Evolutionary conservation across 2,888 invertebrate genomes (phyloP).

Genomic region (Tromatobia lineatoria): DNA sequence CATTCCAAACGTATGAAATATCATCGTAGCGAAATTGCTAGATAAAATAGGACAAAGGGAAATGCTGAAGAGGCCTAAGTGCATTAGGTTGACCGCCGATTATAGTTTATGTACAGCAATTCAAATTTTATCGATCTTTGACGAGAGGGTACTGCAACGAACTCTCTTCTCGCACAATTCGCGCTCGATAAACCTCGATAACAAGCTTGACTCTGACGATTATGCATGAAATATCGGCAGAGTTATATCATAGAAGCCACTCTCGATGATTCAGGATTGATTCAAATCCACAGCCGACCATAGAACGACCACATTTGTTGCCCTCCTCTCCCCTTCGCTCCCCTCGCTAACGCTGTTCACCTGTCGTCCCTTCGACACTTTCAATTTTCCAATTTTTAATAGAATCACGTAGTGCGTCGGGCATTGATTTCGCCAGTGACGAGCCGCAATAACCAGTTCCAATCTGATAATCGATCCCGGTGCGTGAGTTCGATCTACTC

Average conservation of each 20-base stretch:
- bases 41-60: neutral
- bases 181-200: conserved; percentile 49
- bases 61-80: conserved; percentile 16
- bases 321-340: neutral
- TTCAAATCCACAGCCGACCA: conserved; percentile 15
- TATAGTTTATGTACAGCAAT: conserved; percentile 35
- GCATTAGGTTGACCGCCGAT: conserved; percentile 37
- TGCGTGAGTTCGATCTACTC: conserved; percentile 28
- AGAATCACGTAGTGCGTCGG: conserved; percentile 5
- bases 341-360: neutral
- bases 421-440: conserved; percentile 27
- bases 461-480: conserved; percentile 38
- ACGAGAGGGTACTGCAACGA: conserved; percentile 10
- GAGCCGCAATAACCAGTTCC: conserved; percentile 14
- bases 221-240: conserved; percentile 36
- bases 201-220: conserved; percentile 17
- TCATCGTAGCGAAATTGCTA: conserved; percentile 16
- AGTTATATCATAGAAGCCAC: conserved; percentile 11
- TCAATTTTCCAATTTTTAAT: conserved; percentile 33
- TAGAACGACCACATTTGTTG: neutral
- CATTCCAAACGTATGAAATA: neutral
- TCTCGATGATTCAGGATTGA: conserved; percentile 23
- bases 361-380: neutral
- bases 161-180: neutral
- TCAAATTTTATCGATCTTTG: conserved; percentile 37